These are phyloP conservation scores for Choristoneura fumiferana DNA, from an alignment of 1,140 invertebrate genomes.

Conservation along the genomic window DNA sequence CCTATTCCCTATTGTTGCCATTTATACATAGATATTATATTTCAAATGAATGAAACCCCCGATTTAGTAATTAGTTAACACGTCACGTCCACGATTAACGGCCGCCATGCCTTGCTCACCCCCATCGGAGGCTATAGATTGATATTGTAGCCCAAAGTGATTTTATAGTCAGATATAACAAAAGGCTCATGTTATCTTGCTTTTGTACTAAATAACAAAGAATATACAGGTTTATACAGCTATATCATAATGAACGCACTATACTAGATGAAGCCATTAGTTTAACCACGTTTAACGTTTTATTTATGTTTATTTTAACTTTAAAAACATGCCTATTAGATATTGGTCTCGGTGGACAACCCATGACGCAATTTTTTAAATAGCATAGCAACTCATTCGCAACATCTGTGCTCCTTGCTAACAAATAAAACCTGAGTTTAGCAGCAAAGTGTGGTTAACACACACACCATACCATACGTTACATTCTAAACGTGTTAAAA, in stretches of 20 bases:
- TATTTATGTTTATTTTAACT: neutral
- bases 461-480: too few relatives aligned
- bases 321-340: neutral
- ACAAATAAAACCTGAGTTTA: neutral
- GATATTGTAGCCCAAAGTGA: conserved; percentile 11
- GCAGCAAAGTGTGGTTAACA: neutral
- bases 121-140: conserved; percentile 8
- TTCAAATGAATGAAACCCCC: neutral
- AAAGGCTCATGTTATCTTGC: conserved; percentile 3
- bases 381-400: conserved; percentile 1
- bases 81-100: conserved; percentile 14
- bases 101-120: neutral
- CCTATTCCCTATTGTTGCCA: too few relatives aligned
- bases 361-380: conserved; percentile 5
- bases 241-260: too few relatives aligned
- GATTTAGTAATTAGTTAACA: conserved; percentile 15
- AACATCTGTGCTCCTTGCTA: conserved; percentile 1
- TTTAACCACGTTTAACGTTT: too few relatives aligned
- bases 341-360: neutral
- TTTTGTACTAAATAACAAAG: conserved; percentile 1
- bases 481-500: too few relatives aligned
- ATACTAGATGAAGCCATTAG: too few relatives aligned
- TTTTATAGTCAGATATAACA: neutral
- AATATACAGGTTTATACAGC: neutral
- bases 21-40: too few relatives aligned